Evolutionary conservation across 2,113 vertebrate species (phyloP), one percentile per base, ranked within the genome.

Genomic region (Saimiri boliviensis): DNA sequence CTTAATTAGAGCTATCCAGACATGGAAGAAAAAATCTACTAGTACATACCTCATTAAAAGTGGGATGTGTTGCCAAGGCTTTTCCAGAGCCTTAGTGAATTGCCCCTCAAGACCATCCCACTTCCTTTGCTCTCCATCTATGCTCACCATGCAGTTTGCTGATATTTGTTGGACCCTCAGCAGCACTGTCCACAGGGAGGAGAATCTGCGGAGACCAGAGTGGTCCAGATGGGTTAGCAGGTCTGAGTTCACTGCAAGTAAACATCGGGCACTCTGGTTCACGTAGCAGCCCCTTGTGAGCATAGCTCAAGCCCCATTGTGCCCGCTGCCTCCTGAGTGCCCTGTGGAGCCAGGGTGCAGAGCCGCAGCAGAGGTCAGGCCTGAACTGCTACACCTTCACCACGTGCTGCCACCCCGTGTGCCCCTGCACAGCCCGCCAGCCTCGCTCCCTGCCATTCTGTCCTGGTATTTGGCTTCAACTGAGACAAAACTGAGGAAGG

Each of bases 371-470:
- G 77, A 16, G 9, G 5, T 37, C 11, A 8, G 40, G 68, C 9
- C 32, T 35, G 9, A 21, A 6, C 81, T 5, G 23, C 56, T 6
- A 32, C 4, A 8, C 35, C 37, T 13, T 45, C 60, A 5, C n/a
- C 37, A 21, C 2, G 12, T 0, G 27, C 42, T 32, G 2, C 40
- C 40, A 30, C 40, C 19, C 10, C 8, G 4, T 1, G 7, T 35
- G 35, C n/a, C 52, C 40, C 93, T 54, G n/a, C 8, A 19, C 19
- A 73, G 40, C 58, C 56, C 19, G 47, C 6, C n/a, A 40, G 40
- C 4, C 45, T 82, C 11, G 8, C 52, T 56, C 35, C 27, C 27
- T 42, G 6, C 49, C 79, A 20, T 81, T 74, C 68, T 66, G 30
- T 60, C 54, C 63, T 79, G 32, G 9, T 6, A 23, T 60, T 42